Conservation (phyloP, 2,113 vertebrate species). For the Vicugna pacos region DNA sequence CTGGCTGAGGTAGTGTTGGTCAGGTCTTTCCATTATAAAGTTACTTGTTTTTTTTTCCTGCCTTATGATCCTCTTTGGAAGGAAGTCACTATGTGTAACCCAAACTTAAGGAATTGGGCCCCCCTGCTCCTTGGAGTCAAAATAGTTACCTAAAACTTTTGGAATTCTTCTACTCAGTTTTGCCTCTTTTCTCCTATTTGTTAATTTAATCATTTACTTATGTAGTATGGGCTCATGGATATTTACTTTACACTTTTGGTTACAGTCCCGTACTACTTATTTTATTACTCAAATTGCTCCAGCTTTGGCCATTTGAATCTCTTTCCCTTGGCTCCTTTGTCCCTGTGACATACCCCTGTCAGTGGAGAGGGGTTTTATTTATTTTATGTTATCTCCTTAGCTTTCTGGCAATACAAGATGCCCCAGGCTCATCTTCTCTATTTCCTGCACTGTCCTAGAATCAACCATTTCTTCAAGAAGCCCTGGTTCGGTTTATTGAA, state of each 20-base stretch:
- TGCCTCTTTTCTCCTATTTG: not conserved
- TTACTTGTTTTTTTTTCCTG: not conserved
- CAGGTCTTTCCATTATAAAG: not conserved
- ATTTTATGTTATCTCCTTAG: not conserved
- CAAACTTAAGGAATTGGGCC: not conserved
- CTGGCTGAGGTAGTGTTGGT: not conserved
- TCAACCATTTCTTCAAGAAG: not conserved
- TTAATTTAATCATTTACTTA: not conserved
- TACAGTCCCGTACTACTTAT: not conserved
- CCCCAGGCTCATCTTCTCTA: not conserved
- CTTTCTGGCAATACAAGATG: not conserved
- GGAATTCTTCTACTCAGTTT: not conserved
- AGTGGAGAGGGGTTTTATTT: not conserved
- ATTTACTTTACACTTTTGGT: slow-evolving; percentile 17
- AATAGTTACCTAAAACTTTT: not conserved
- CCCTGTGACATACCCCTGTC: not conserved
- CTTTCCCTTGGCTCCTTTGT: not conserved
- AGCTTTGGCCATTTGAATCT: not conserved
- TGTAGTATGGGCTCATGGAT: not conserved
- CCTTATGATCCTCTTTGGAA: not conserved
- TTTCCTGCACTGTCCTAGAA: not conserved
- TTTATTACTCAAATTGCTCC: not conserved
- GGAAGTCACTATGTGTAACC: not conserved
- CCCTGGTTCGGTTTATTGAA: not conserved
- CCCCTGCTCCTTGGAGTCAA: not conserved